Evolutionary conservation across 2,113 vertebrate species (phyloP).

Genomic region (Ammodytes dubius): DNA sequence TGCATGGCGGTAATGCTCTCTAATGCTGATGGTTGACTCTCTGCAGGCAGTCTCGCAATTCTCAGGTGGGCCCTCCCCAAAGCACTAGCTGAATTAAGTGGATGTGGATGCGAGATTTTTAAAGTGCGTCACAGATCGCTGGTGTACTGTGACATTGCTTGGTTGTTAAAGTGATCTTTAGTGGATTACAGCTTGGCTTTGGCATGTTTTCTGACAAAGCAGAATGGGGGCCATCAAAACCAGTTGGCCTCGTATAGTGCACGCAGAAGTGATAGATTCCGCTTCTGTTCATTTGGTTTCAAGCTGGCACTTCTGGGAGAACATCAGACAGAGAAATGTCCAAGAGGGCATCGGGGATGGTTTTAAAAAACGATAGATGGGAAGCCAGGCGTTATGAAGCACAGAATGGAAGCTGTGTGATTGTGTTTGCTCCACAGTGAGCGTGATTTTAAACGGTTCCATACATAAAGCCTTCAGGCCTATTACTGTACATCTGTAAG

Average conservation of each 20-base stretch:
- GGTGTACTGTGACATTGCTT: constrained; percentile 73
- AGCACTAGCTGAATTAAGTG: constrained; percentile 85
- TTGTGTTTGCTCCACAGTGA: constrained; percentile 39
- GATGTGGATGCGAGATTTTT: constrained; percentile 75
- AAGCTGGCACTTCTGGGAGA: constrained; percentile 64
- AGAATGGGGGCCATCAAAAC: constrained; percentile 73
- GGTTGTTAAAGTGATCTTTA: constrained; percentile 73
- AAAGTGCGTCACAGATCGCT: constrained; percentile 67
- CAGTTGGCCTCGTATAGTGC: constrained; percentile 59
- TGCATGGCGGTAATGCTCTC: constrained; percentile 78
- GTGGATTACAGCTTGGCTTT: constrained; percentile 59
- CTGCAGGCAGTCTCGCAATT: constrained; percentile 79
- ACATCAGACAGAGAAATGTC: constrained; percentile 62
- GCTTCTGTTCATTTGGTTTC: constrained; percentile 67
- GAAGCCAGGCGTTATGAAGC: constrained; percentile 43
- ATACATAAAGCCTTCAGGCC: constrained; percentile 29
- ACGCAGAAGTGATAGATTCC: constrained; percentile 54
- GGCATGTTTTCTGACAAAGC: constrained; percentile 71
- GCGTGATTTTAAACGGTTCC: constrained; percentile 37
- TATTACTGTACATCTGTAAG: constrained; percentile 48
- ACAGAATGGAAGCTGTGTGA: constrained; percentile 35
- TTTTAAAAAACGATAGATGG: constrained; percentile 71
- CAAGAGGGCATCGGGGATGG: constrained; percentile 63
- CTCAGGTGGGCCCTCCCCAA: constrained; percentile 81
- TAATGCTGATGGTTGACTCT: constrained; percentile 85